Evolutionary conservation across 1,140 invertebrate genomes (phyloP).

Genomic region (Teleogryllus occipitalis): DNA sequence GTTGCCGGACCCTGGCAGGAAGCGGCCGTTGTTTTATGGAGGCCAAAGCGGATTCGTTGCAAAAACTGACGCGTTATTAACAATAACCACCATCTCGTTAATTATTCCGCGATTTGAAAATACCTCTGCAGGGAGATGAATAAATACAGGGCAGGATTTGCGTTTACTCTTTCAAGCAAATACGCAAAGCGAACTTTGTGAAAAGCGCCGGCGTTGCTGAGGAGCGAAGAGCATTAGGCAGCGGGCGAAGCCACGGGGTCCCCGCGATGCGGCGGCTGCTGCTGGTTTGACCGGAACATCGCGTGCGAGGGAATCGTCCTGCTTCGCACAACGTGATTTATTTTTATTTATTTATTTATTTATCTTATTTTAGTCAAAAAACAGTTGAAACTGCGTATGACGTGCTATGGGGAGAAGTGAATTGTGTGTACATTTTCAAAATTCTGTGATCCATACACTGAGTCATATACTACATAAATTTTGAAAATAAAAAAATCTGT

Average conservation of each 20-base stretch:
- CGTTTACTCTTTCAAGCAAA: background rate
- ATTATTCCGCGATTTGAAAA: background rate
- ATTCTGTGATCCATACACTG: too few species aligned
- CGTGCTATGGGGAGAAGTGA: too few species aligned
- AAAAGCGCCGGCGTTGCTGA: background rate
- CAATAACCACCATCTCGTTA: background rate
- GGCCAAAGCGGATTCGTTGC: background rate
- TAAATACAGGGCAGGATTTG: background rate
- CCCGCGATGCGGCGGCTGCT: too few species aligned
- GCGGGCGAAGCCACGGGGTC: background rate
- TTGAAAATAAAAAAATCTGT: too few species aligned
- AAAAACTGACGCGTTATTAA: background rate
- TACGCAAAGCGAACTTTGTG: background rate
- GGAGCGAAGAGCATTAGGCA: background rate
- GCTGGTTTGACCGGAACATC: too few species aligned
- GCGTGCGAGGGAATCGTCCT: too few species aligned
- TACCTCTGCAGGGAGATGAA: background rate
- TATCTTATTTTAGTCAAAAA: too few species aligned
- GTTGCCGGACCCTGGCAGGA: background rate
- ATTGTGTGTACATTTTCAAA: too few species aligned
- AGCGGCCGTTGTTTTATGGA: background rate
- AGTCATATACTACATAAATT: too few species aligned
- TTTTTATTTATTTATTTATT: too few species aligned
- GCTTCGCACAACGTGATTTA: too few species aligned
- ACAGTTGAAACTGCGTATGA: too few species aligned